Conservation (phyloP, 2,888 invertebrate genomes). For the Diachrysia chrysitis region DNA sequence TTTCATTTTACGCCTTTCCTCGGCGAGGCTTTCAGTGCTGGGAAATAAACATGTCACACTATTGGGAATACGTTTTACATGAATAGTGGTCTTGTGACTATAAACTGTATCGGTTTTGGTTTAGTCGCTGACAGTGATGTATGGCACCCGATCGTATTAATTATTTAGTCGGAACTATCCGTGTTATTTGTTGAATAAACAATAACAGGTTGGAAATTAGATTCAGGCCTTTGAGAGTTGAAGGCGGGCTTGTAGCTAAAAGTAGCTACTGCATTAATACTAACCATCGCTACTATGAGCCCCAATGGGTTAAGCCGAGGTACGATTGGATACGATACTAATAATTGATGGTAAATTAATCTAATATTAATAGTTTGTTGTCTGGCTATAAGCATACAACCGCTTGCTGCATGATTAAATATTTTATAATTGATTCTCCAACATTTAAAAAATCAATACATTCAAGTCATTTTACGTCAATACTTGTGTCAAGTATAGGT, state of each 20-base stretch:
- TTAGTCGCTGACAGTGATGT: slow-evolving; percentile 71
- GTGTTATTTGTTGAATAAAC: slow-evolving; percentile 45
- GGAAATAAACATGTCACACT: slow-evolving; percentile 84
- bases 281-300: slow-evolving; percentile 11
- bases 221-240: slow-evolving; percentile 32
- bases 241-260: slow-evolving; percentile 8
- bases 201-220: slow-evolving; percentile 39
- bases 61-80: slow-evolving; percentile 79
- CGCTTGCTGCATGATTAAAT: not conserved
- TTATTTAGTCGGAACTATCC: slow-evolving; percentile 59
- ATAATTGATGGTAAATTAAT: not conserved
- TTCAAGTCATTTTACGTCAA: no score
- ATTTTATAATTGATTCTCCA: not conserved
- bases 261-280: slow-evolving; percentile 8
- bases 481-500: no score
- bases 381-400: not conserved
- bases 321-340: slow-evolving; percentile 1
- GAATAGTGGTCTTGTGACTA: slow-evolving; percentile 74
- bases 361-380: not conserved
- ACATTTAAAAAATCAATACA: no score
- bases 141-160: slow-evolving; percentile 69
- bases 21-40: slow-evolving; percentile 78
- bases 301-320: slow-evolving; percentile 16
- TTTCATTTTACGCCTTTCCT: slow-evolving; percentile 88
- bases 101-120: slow-evolving; percentile 73